Conservation (phyloP, 2,888 invertebrate genomes). For the Monopis laevigella region DNA sequence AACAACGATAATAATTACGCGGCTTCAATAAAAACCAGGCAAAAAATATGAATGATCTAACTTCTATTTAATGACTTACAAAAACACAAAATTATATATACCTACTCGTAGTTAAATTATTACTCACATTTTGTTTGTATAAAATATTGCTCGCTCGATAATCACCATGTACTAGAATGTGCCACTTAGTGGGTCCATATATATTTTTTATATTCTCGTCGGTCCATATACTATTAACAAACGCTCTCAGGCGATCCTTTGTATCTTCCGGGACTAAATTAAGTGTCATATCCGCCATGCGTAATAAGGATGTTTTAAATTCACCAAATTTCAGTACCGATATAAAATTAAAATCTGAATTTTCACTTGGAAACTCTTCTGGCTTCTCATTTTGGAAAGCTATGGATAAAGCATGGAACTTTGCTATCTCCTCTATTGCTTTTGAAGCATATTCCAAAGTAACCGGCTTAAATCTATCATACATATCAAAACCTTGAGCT, state of each 20-base stretch:
- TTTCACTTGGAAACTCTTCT: not conserved
- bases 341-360: not conserved
- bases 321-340: not conserved
- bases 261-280: not conserved
- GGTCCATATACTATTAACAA: not conserved
- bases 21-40: too few relatives aligned
- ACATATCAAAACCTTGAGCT: conserved; percentile 28
- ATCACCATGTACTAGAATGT: conserved; percentile 8
- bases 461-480: conserved; percentile 32
- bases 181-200: not conserved
- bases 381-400: conserved; percentile 20
- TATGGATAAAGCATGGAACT: conserved; percentile 44
- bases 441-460: conserved; percentile 36
- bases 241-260: not conserved
- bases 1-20: too few relatives aligned
- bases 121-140: conserved; percentile 8
- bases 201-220: conserved; percentile 3
- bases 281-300: conserved; percentile 14
- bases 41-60: not conserved
- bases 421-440: conserved; percentile 34
- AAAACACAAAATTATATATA: not conserved
- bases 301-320: not conserved
- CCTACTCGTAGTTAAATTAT: not conserved
- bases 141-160: conserved; percentile 11
- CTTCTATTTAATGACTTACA: not conserved